Evolutionary conservation across 2,113 vertebrate genomes (phyloP).

Genomic region (Neodon shergylaensis): DNA sequence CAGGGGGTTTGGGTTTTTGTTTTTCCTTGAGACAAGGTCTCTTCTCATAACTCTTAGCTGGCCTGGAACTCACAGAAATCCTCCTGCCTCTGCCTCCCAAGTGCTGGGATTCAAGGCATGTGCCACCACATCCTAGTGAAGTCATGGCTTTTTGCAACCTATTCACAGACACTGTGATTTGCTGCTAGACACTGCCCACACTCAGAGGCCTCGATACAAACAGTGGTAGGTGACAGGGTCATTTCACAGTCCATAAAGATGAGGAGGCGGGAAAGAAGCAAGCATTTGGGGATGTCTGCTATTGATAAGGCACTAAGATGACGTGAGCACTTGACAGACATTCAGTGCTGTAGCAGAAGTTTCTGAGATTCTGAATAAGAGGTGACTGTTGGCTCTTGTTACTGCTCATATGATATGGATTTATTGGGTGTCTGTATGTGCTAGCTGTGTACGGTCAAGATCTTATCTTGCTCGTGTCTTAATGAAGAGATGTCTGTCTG

Average conservation of each 20-base stretch:
- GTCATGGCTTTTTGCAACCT: neutral
- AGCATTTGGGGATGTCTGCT: neutral
- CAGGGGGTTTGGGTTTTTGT: neutral
- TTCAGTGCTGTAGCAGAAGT: neutral
- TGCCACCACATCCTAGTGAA: neutral
- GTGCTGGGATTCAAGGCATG: neutral
- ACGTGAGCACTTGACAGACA: constrained; percentile 3
- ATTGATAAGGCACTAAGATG: neutral
- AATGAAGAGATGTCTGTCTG: neutral
- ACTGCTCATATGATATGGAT: neutral
- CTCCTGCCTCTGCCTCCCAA: neutral
- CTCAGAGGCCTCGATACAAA: neutral
- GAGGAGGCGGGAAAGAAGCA: neutral
- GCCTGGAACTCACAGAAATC: neutral
- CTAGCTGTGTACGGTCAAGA: neutral
- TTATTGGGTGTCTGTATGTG: neutral
- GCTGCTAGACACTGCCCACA: neutral
- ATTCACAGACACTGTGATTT: neutral
- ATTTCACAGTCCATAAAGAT: neutral
- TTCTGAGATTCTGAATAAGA: constrained; percentile 1
- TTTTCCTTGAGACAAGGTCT: neutral
- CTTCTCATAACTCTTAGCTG: neutral
- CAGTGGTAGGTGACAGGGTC: neutral
- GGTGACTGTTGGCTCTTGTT: constrained; percentile 3
- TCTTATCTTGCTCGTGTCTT: neutral